Evolutionary conservation across 2,888 invertebrate species (phyloP), one percentile per base, ranked within the genome.

Genomic region (Pherbina coryleti): DNA sequence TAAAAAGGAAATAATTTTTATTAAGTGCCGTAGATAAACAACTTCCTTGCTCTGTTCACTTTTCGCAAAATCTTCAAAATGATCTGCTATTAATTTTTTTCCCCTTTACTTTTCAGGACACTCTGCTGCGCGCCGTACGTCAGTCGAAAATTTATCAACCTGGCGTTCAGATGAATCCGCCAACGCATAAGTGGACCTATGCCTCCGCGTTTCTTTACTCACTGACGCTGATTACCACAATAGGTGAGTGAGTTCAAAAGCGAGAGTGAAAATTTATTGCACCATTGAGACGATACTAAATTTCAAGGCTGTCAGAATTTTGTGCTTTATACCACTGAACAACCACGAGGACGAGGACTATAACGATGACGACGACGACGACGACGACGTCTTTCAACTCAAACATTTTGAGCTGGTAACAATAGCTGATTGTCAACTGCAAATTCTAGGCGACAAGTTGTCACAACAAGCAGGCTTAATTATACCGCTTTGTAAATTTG

Each of bases 191-290:
- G 83, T 98, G 97, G 97, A 96, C 96, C 67, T 97, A 97, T 89
- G 95, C 97, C 81, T 95, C 96, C 82, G 96, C 97, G 83, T 96
- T 98, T 88, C 92, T 98, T 71, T 98, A 98, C 89, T 97, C 97
- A 34, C 92, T 98, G 83, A 97, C 98, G 22, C 93, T 98, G 82
- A 97, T 98, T 87, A 97, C 97, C 9, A 98, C 97, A 55, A 97
- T 97, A 84, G 97, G 97, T 97, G 90, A 93, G 94, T 91, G 78
- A 72, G 28, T 28, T 64, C 17, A 31, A 34, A 64, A 55, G 5
- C 11, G 44, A 44, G 44, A 44, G 44, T 44, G 44, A 44, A 44
- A 44, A 44, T 44, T 44, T 44, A 44, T 44, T 44, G 44, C 44
- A 11, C 11, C 44, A 44, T 44, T 44, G 44, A 44, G 44, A 44